phyloP scores from a whole-genome alignment of 2,113 vertebrate genomes.

The Semnopithecus entellus region DNA sequence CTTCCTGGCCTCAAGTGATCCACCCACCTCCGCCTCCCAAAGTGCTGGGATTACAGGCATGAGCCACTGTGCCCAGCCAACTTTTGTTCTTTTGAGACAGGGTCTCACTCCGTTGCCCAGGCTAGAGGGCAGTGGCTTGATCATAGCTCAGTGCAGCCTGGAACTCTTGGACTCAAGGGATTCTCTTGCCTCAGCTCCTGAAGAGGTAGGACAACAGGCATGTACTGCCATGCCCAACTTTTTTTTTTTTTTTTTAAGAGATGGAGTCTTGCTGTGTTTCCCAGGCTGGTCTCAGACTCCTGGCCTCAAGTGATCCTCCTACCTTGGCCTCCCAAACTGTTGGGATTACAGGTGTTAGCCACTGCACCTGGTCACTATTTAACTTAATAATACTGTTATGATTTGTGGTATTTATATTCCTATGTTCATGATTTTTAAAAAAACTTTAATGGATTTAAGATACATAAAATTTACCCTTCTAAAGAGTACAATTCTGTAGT shows the following conservation, averaged over 20 bases:
- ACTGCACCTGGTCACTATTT: not conserved
- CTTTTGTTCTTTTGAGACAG: not conserved
- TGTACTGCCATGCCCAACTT: not conserved
- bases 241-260: not conserved
- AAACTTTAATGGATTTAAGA: not conserved
- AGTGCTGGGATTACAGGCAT: too few relatives aligned
- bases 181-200: not conserved
- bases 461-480: not conserved
- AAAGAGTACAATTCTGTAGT: not conserved
- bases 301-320: not conserved
- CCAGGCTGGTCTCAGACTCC: not conserved
- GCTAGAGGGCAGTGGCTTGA: not conserved
- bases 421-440: not conserved
- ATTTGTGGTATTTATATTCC: not conserved
- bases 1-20: too few relatives aligned
- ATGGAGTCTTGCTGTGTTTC: not conserved
- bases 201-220: not conserved
- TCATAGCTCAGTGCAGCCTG: not conserved
- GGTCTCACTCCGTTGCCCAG: not conserved
- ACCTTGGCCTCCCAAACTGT: not conserved
- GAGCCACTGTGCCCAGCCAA: too few relatives aligned
- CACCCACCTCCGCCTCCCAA: too few relatives aligned
- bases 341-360: not conserved
- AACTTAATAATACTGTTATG: not conserved
- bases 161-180: not conserved